These are phyloP conservation scores for Magallana nippona DNA, from an alignment of 2,888 invertebrate genomes.

Conservation along the genomic window DNA sequence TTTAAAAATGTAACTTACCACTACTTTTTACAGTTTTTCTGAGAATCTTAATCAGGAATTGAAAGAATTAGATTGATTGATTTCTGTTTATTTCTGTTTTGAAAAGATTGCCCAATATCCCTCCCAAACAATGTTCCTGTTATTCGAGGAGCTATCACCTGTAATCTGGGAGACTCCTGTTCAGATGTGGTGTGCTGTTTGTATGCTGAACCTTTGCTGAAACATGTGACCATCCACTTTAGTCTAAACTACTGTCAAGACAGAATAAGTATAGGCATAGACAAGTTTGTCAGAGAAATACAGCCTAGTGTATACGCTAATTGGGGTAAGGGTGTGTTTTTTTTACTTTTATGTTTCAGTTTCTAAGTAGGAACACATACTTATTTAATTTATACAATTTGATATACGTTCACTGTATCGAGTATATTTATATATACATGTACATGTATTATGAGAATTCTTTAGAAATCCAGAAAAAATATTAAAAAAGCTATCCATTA, in stretches of 20 bases:
- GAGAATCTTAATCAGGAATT: too few species aligned
- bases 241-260: conserved; percentile 30
- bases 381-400: too few species aligned
- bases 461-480: neutral
- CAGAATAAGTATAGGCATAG: conserved; percentile 19
- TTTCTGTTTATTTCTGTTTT: neutral
- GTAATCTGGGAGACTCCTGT: conserved; percentile 48
- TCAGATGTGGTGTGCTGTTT: conserved; percentile 53
- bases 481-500: neutral
- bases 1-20: too few species aligned
- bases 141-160: conserved; percentile 25
- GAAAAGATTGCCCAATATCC: conserved; percentile 25
- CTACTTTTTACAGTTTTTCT: too few species aligned
- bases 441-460: too few species aligned
- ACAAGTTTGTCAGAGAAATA: conserved; percentile 21
- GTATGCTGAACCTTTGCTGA: conserved; percentile 35
- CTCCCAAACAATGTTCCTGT: neutral
- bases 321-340: neutral
- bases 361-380: too few species aligned
- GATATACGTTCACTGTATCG: too few species aligned
- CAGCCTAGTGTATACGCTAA: neutral
- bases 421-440: too few species aligned
- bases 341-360: too few species aligned
- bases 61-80: neutral
- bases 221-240: conserved; percentile 13